A percentile compares a stretch with the other conserved stretches of the same genome.
Conservation (phyloP, 2,888 invertebrate species). For the Eupsilia transversa region DNA sequence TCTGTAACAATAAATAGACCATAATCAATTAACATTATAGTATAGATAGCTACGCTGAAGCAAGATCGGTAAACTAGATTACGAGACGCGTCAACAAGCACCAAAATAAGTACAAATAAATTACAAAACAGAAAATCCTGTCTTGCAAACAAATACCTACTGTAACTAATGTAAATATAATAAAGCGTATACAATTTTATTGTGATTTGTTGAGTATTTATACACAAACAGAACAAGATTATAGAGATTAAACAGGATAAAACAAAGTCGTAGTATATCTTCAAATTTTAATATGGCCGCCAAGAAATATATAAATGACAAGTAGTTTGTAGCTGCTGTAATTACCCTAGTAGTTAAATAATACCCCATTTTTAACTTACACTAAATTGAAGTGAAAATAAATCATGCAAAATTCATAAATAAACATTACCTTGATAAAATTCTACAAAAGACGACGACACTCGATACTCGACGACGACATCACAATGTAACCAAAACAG, state of each 20-base stretch:
- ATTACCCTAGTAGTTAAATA: conserved; percentile 10
- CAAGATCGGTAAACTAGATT: conserved; percentile 67
- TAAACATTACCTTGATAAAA: conserved; percentile 87
- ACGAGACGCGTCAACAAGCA: conserved; percentile 88
- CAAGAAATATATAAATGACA: conserved; percentile 69
- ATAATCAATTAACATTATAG: conserved; percentile 60
- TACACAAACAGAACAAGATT: conserved; percentile 71
- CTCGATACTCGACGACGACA: conserved; percentile 89
- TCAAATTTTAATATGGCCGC: conserved; percentile 87
- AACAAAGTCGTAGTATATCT: conserved; percentile 77
- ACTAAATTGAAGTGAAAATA: conserved; percentile 24
- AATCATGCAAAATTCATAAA: conserved; percentile 43
- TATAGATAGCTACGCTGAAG: conserved; percentile 43
- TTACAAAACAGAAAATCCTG: conserved; percentile 60
- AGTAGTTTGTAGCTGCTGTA: conserved; percentile 37
- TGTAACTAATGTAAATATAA: conserved; percentile 61
- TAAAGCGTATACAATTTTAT: conserved; percentile 30
- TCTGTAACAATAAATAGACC: conserved; percentile 82
- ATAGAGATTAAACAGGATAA: conserved; percentile 80
- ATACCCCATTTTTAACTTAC: conserved; percentile 16
- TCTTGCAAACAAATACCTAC: conserved; percentile 54
- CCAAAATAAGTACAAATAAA: conserved; percentile 73
- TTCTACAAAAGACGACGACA: conserved; percentile 89
- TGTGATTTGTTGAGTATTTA: conserved; percentile 35
- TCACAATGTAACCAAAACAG: conserved; percentile 78